Evolutionary conservation across 2,113 vertebrate species (phyloP), one percentile per base, ranked within the genome.

Genomic region (Tamias sibiricus): DNA sequence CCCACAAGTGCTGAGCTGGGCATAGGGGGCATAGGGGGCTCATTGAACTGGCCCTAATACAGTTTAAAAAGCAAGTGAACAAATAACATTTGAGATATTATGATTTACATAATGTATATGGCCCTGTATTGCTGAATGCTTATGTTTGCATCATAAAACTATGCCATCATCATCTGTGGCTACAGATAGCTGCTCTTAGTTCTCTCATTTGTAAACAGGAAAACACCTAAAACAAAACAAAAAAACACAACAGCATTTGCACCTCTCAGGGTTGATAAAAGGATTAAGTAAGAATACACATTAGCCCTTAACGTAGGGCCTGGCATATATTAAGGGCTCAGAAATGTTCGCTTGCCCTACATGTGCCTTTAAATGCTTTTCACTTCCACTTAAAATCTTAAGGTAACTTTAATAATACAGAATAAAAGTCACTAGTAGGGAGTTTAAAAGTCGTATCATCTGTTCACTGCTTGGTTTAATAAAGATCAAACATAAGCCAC

Each of bases 311-410:
- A 77, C 30, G 62, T n/a, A 57, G 26, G 4, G 57, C 54, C 1
- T 47, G 14, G 37, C 32, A 68, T 54, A 57, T 0, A 6, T 37
- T 6, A 59, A 28, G 10, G 47, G n/a, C 66, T 66, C 91, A 75
- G 57, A 84, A 81, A 30, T 86, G 66, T 30, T 90, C 69, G 40
- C 37, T n/a, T 87, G n/a, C n/a, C n/a, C n/a, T n/a, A n/a, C n/a
- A n/a, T n/a, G n/a, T n/a, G n/a, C n/a, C 71, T 71, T 94, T 62
- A 44, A 77, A 87, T 5, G 6, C 44, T 5, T 22, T 79, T 54
- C 37, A 14, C 62, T 77, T 88, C 47, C 62, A 74, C 57, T 74
- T 86, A 95, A 64, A 87, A 62, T 79, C n/a, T 83, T 47, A 87
- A 87, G 72, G 14, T 14, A 47, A 72, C 52, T 84, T 84, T 54